Evolutionary conservation across 2,113 vertebrate genomes (phyloP).

Genomic region (Pseudonaja textilis): DNA sequence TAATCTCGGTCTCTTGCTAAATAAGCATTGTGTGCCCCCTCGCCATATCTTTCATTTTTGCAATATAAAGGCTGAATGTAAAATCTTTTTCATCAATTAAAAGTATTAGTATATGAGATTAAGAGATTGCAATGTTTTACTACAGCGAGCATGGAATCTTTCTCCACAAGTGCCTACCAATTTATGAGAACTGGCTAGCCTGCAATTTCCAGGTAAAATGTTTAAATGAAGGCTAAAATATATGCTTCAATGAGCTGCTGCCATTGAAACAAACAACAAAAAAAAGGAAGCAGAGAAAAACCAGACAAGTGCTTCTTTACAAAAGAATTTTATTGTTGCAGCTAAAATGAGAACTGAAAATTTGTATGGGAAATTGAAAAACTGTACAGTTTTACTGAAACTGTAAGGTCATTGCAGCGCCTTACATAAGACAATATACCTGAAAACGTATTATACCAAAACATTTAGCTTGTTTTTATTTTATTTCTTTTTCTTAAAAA

Average conservation of each 20-base stretch:
- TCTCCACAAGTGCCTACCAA: neutral
- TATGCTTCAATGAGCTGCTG: neutral
- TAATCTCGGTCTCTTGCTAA: neutral
- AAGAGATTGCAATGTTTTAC: neutral
- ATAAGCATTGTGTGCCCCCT: neutral
- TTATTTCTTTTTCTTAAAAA: constrained; percentile 65
- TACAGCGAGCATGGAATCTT: neutral
- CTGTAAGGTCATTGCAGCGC: constrained; percentile 70
- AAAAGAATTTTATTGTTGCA: constrained; percentile 78
- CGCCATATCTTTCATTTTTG: neutral
- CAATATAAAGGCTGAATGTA: neutral
- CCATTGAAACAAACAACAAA: neutral
- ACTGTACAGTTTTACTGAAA: constrained; percentile 68
- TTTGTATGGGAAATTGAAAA: constrained; percentile 69
- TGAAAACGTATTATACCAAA: constrained; percentile 69
- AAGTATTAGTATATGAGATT: neutral
- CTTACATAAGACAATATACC: constrained; percentile 70
- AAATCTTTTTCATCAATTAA: neutral
- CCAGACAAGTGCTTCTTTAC: constrained; percentile 59
- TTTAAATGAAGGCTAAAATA: neutral
- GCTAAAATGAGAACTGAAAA: constrained; percentile 76
- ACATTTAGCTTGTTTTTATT: constrained; percentile 66
- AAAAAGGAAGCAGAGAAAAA: neutral
- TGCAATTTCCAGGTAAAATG: neutral
- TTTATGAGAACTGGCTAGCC: neutral